Conservation (phyloP, 2,888 invertebrate genomes). For the Stenodera caucasica region DNA sequence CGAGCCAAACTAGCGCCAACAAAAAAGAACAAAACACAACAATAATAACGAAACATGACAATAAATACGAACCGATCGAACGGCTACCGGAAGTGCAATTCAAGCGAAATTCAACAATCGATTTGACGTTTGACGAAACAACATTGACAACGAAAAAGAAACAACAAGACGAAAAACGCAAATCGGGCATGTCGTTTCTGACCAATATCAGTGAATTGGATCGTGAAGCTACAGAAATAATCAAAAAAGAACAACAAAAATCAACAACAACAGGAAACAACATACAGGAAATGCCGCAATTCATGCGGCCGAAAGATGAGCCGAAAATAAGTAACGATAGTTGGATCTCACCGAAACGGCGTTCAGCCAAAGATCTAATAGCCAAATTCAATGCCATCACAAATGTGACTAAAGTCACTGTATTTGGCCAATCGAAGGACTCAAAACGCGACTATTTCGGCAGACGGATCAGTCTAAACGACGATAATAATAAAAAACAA, state of each 20-base stretch:
- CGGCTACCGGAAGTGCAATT: conserved; percentile 60
- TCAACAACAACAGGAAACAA: conserved; percentile 21
- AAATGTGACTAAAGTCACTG: conserved; percentile 61
- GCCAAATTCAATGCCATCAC: conserved; percentile 66
- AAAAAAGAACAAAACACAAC: conserved; percentile 50
- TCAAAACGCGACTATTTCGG: conserved; percentile 48
- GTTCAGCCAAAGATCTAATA: conserved; percentile 60
- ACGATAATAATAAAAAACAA: conserved; percentile 42
- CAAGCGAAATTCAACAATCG: conserved; percentile 56
- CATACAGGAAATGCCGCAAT: conserved; percentile 48
- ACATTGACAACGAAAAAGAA: conserved; percentile 28
- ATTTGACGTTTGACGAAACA: conserved; percentile 40
- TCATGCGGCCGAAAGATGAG: conserved; percentile 52
- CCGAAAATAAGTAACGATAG: conserved; percentile 43
- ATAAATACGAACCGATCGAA: conserved; percentile 49
- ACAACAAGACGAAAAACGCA: conserved; percentile 58
- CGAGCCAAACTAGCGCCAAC: conserved; percentile 41
- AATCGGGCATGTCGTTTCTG: conserved; percentile 63
- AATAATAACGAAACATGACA: conserved; percentile 42
- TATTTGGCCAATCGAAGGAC: conserved; percentile 52
- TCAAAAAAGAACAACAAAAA: conserved; percentile 55
- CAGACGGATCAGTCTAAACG: conserved; percentile 39
- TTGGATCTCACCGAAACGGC: conserved; percentile 48
- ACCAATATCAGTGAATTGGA: conserved; percentile 80
- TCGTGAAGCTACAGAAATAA: conserved; percentile 75